phyloP scores from a whole-genome alignment of 2,888 invertebrate species.

The Orchesella flavescens region DNA sequence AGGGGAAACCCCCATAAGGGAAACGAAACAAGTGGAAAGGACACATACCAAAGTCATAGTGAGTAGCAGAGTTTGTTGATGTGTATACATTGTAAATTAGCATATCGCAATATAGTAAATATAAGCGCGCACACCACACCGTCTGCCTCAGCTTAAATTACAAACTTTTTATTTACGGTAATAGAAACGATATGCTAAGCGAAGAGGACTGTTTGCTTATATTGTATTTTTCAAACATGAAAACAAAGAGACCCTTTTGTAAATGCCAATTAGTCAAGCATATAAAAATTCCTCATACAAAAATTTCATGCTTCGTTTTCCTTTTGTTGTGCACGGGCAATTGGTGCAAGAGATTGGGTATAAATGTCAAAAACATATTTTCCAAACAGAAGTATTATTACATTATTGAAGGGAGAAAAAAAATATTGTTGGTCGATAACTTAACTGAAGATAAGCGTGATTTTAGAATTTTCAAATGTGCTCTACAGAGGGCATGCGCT shows the following conservation, averaged over 20 bases:
- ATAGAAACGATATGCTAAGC: background rate
- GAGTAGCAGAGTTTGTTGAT: background rate
- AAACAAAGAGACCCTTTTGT: slow-evolving; percentile 1
- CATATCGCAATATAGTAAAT: slow-evolving; percentile 15
- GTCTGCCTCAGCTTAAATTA: slow-evolving; percentile 4
- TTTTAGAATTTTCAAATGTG: background rate
- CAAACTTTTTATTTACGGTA: slow-evolving; percentile 1
- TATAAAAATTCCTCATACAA: slow-evolving; percentile 48
- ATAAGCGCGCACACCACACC: too few species aligned
- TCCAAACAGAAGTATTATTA: background rate
- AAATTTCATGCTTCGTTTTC: slow-evolving; percentile 45
- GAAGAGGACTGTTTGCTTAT: background rate
- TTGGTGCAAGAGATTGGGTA: background rate
- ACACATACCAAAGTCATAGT: background rate
- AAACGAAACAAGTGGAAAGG: slow-evolving; percentile 24
- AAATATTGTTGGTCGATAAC: background rate
- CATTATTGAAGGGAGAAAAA: background rate
- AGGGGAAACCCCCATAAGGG: slow-evolving; percentile 23
- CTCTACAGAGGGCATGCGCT: slow-evolving; percentile 8
- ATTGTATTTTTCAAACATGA: background rate
- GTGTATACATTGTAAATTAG: slow-evolving; percentile 46
- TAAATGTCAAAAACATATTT: background rate
- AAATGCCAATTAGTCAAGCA: slow-evolving; percentile 46
- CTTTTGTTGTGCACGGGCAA: slow-evolving; percentile 9
- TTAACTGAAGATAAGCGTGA: background rate